Conservation (phyloP, 2,113 vertebrate species). For the Nanorana parkeri region DNA sequence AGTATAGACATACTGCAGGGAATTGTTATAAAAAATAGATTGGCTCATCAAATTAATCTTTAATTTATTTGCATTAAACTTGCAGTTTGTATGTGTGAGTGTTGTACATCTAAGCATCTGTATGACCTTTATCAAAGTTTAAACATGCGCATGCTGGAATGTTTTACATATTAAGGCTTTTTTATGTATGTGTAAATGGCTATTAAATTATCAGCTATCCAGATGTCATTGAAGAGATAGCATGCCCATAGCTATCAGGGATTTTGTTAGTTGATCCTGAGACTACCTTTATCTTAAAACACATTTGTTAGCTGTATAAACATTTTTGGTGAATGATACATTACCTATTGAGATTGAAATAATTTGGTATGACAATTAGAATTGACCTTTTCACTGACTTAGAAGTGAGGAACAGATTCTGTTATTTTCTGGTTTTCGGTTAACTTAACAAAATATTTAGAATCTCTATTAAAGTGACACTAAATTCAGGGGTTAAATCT, state of each 20-base stretch:
- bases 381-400: not conserved
- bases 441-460: too few relatives aligned
- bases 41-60: conserved; percentile 46
- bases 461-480: too few relatives aligned
- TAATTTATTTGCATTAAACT: conserved; percentile 46
- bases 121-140: conserved; percentile 39
- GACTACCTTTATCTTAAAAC: not conserved
- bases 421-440: too few relatives aligned
- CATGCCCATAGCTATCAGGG: not conserved
- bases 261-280: conserved; percentile 14
- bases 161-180: conserved; percentile 5
- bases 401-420: too few relatives aligned
- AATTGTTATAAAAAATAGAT: conserved; percentile 49
- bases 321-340: not conserved
- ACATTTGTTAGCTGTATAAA: not conserved
- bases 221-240: not conserved
- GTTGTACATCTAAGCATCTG: conserved; percentile 13
- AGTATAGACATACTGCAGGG: conserved; percentile 11
- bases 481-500: too few relatives aligned
- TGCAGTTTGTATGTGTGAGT: conserved; percentile 26
- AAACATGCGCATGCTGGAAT: conserved; percentile 12
- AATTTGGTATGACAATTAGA: not conserved
- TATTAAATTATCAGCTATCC: not conserved
- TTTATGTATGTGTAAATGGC: conserved; percentile 24
- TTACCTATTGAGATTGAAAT: not conserved